These are phyloP conservation scores for Brenthis hecate DNA, from an alignment of 2,888 invertebrate species.

Conservation along the genomic window DNA sequence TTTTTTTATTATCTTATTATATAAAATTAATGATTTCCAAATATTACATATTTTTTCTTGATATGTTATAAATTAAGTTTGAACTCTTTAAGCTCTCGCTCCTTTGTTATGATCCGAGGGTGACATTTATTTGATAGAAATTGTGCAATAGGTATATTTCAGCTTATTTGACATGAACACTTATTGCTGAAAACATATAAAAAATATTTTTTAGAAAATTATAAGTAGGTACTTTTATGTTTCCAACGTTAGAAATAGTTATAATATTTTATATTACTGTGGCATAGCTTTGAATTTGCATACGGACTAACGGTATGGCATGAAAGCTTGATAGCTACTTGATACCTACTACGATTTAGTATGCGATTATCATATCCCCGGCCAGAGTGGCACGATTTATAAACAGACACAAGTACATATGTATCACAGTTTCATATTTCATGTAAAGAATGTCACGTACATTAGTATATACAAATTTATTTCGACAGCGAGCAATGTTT, in stretches of 20 bases:
- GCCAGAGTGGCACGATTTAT: constrained; percentile 35
- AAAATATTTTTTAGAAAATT: not conserved
- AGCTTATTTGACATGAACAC: no score
- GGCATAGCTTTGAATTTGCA: constrained; percentile 34
- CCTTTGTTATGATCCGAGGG: no score
- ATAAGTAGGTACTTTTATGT: not conserved
- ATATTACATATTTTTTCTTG: not conserved
- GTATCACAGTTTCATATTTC: constrained; percentile 31
- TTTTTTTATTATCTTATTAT: not conserved
- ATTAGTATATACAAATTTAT: constrained; percentile 13
- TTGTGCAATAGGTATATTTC: no score
- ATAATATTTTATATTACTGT: constrained; percentile 21
- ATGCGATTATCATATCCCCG: constrained; percentile 39
- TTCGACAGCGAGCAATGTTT: constrained; percentile 20
- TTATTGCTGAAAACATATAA: not conserved
- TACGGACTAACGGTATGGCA: constrained; percentile 39
- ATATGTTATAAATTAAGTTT: no score
- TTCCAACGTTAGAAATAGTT: constrained; percentile 8
- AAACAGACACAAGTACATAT: constrained; percentile 25
- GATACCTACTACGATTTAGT: constrained; percentile 33
- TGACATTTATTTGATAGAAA: no score
- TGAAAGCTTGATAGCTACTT: constrained; percentile 33
- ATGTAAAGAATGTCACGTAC: constrained; percentile 21
- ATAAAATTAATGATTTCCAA: not conserved
- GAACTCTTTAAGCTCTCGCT: no score